phyloP scores from a whole-genome alignment of 1,140 invertebrate genomes.

The Tribolium castaneum region DNA sequence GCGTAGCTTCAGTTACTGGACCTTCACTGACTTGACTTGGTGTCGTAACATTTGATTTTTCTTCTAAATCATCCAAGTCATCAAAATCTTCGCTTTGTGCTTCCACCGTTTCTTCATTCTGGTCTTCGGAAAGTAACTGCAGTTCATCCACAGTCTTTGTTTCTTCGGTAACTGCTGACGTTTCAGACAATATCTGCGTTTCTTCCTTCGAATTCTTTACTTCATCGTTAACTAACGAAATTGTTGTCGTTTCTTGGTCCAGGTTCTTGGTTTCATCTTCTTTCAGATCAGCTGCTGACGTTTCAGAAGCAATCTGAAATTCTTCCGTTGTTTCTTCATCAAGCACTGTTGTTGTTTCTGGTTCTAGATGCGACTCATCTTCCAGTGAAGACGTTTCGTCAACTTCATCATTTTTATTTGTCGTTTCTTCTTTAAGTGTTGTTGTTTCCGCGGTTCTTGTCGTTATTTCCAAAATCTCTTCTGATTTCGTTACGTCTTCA shows the following conservation, averaged over 20 bases:
- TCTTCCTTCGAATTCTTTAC: background rate
- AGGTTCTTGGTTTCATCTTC: background rate
- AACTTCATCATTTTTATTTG: no score
- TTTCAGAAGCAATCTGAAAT: background rate
- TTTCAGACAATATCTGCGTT: background rate
- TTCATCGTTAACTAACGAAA: background rate
- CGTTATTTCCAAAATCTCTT: background rate
- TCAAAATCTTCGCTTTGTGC: background rate
- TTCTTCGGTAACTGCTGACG: background rate
- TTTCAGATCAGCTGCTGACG: background rate
- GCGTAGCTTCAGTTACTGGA: background rate
- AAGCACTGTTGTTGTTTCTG: background rate
- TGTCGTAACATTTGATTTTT: background rate
- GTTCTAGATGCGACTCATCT: no score
- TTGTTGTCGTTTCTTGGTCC: background rate
- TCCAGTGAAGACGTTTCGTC: background rate
- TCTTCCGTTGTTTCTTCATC: background rate
- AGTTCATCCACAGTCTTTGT: no score
- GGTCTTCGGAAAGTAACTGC: background rate
- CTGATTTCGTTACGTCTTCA: background rate
- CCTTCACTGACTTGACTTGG: constrained; percentile 19
- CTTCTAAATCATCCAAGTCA: background rate
- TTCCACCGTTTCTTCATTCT: background rate
- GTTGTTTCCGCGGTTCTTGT: no score
- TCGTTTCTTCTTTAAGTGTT: no score